These are phyloP conservation scores for Albula goreensis DNA, from an alignment of 2,113 vertebrate genomes.

Conservation along the genomic window DNA sequence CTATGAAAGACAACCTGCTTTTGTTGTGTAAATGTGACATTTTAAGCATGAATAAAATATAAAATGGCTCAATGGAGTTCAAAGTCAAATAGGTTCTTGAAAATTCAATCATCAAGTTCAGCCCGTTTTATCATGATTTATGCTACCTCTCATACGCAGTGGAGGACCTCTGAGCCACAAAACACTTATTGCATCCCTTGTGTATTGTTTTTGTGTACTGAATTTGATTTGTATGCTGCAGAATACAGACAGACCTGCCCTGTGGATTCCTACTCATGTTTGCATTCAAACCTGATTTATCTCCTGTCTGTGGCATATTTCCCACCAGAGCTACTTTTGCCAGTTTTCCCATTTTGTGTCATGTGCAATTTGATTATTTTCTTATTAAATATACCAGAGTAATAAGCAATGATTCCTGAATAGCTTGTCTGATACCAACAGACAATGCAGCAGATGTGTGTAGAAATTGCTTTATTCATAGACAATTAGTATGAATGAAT, in stretches of 20 bases:
- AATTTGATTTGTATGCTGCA: background rate
- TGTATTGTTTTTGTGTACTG: background rate
- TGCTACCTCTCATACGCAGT: no score
- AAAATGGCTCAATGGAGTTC: constrained; percentile 32
- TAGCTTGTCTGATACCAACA: background rate
- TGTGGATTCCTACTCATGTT: background rate
- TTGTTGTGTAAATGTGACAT: constrained; percentile 57
- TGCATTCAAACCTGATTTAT: background rate
- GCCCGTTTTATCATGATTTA: background rate
- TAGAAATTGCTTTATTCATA: background rate
- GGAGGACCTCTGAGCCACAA: background rate
- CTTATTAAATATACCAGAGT: background rate
- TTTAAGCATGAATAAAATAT: constrained; percentile 38
- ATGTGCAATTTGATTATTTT: background rate
- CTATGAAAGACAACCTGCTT: constrained; percentile 27
- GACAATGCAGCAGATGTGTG: no score
- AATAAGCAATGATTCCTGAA: background rate
- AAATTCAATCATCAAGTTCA: background rate
- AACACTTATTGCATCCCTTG: background rate
- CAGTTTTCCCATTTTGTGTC: background rate
- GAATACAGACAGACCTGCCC: background rate
- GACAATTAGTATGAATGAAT: background rate
- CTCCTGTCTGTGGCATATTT: background rate
- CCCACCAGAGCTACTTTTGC: background rate
- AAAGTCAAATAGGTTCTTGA: background rate